Evolutionary conservation across 2,888 invertebrate species (phyloP).

Genomic region (Branchipolynoe longqiensis): DNA sequence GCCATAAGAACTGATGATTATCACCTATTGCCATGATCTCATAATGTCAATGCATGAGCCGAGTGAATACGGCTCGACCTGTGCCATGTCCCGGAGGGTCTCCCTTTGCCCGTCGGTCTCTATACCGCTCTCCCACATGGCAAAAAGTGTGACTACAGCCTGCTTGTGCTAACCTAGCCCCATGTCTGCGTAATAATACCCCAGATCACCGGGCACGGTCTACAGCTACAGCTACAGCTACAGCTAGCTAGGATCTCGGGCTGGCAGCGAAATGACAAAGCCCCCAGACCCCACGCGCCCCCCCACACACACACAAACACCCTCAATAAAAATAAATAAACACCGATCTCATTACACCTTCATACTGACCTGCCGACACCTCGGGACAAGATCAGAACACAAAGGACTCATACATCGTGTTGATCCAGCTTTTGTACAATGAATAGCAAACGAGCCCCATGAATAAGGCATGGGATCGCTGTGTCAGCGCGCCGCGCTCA

Average conservation of each 20-base stretch:
- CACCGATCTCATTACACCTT: slow-evolving; percentile 3
- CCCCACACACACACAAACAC: neutral
- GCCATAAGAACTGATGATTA: too few species aligned
- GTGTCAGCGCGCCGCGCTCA: neutral
- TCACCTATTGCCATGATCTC: too few species aligned
- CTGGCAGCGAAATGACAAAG: neutral
- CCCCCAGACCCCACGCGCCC: neutral
- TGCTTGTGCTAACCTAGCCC: neutral
- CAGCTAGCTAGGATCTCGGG: too few species aligned
- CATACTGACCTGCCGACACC: neutral
- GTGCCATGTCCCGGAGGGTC: too few species aligned
- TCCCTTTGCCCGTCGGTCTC: too few species aligned
- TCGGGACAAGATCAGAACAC: neutral
- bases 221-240: too few species aligned
- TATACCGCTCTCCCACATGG: too few species aligned
- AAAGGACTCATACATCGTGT: neutral
- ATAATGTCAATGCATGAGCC: too few species aligned
- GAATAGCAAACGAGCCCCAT: slow-evolving; percentile 23
- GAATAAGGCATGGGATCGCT: neutral
- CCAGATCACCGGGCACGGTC: too few species aligned
- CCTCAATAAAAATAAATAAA: neutral
- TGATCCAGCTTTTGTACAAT: slow-evolving; percentile 4
- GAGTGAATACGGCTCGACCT: too few species aligned
- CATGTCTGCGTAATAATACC: too few species aligned
- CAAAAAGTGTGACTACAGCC: neutral